phyloP scores from a whole-genome alignment of 2,888 invertebrate species.

The Lochmaea capreae region DNA sequence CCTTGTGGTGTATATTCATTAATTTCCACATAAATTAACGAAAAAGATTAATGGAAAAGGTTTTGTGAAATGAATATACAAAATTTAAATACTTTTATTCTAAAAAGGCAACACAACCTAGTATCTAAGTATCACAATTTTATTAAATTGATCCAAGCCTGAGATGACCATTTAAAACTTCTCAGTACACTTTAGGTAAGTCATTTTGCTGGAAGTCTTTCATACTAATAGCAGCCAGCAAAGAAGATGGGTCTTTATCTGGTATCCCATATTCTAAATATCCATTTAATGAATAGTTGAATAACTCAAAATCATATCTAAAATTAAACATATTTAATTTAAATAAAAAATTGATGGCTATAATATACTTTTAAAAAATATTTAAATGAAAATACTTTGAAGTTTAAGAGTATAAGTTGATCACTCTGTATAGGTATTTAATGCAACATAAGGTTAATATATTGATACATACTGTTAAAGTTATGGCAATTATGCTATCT shows the following conservation, averaged over 20 bases:
- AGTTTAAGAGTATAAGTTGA: too few relatives aligned
- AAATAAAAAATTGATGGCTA: too few relatives aligned
- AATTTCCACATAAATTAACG: too few relatives aligned
- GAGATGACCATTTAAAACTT: constrained; percentile 21
- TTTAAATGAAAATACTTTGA: neutral
- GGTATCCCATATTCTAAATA: constrained; percentile 73
- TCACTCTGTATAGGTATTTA: too few relatives aligned
- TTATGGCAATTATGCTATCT: too few relatives aligned
- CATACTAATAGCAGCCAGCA: constrained; percentile 60
- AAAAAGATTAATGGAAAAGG: neutral
- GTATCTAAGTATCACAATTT: constrained; percentile 38
- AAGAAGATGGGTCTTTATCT: constrained; percentile 61
- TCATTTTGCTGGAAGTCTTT: constrained; percentile 52
- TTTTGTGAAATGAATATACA: neutral
- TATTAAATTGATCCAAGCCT: constrained; percentile 25
- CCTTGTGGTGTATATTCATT: too few relatives aligned
- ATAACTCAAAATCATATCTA: constrained; percentile 89
- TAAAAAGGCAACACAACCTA: constrained; percentile 36
- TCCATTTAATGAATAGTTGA: constrained; percentile 83
- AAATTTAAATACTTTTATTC: constrained; percentile 31
- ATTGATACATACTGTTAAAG: too few relatives aligned
- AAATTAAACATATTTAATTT: constrained; percentile 59
- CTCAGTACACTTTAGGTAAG: constrained; percentile 44
- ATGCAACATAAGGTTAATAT: too few relatives aligned
- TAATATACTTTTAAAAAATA: neutral